These are phyloP conservation scores for Tetramorium simillimum DNA, from an alignment of 1,140 invertebrate species.

Conservation along the genomic window DNA sequence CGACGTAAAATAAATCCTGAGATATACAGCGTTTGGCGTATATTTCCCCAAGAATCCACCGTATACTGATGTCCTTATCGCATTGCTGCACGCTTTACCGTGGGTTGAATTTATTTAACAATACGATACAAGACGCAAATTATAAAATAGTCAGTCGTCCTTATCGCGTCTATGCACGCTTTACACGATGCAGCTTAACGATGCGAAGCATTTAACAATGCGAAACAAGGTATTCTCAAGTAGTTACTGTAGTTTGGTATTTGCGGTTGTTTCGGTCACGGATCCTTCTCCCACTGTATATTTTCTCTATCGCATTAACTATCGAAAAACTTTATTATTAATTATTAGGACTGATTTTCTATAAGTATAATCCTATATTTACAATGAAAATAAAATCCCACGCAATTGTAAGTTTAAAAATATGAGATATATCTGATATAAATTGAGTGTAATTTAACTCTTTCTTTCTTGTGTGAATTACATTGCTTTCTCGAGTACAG, in stretches of 20 bases:
- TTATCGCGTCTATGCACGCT: slow-evolving; percentile 30
- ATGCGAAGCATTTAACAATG: slow-evolving; percentile 36
- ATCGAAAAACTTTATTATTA: slow-evolving; percentile 11
- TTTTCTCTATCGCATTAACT: background rate
- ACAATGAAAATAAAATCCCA: background rate
- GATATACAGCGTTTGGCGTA: slow-evolving; percentile 46
- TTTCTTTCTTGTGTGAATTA: background rate
- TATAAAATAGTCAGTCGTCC: slow-evolving; percentile 34
- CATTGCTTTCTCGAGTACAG: background rate
- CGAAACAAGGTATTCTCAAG: slow-evolving; percentile 36
- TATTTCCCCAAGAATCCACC: slow-evolving; percentile 52
- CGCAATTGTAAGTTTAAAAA: background rate
- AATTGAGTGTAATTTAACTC: slow-evolving; percentile 22
- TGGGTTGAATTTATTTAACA: slow-evolving; percentile 50
- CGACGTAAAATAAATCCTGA: slow-evolving; percentile 57
- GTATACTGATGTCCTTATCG: slow-evolving; percentile 54
- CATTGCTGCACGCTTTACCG: slow-evolving; percentile 28
- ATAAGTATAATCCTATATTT: background rate
- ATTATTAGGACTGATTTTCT: background rate
- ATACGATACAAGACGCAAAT: slow-evolving; percentile 39
- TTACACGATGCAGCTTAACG: slow-evolving; percentile 11
- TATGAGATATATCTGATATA: background rate
- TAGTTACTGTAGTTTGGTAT: slow-evolving; percentile 4
- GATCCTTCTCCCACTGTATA: background rate
- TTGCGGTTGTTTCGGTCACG: background rate